Evolutionary conservation across 2,797 vertebrate species (phyloP), one percentile per base, ranked within the genome.

Genomic region (Gymnopithys bicolor): DNA sequence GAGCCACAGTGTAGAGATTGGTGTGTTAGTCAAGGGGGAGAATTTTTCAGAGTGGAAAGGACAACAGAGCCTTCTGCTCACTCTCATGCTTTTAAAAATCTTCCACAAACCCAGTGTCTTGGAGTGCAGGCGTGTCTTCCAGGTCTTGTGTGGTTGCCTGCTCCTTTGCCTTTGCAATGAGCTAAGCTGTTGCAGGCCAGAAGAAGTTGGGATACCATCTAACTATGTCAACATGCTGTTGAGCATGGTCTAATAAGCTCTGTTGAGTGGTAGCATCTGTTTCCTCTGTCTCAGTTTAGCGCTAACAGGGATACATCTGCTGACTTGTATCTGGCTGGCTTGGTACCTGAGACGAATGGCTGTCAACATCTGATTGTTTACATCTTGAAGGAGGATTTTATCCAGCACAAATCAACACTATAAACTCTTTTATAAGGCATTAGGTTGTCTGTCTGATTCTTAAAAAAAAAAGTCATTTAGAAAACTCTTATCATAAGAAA

Each of bases 251-350:
- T 93, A 81, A 84, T 86, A 90, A 95, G 69, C 62, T 79, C 48
- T 84, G 91, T 67, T 90, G 93, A 96, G 94, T 88, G 91, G 51
- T 11, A 93, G 76, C 84, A 90, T 93, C 66, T 94, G 85, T 71
- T 93, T 67, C 59, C 56, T 90, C 58, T 25, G 1, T 84, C 79
- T 84, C 85, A 86, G 76, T 79, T 90, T 78, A 85, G 62, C 1
- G 3, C 53, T 63, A 84, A 73, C 46, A 90, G 58, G 49, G 66
- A n/a, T 86, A 69, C 48, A 14, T 88, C 62, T 88, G 77, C 93
- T 91, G 53, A 84, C 62, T 89, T 78, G 30, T 76, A 67, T 89
- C 82, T 81, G 82, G 37, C 64, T 87, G 91, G 41, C 76, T 91
- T 69, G 27, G 49, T 75, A 73, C 76, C 62, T 37, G 69, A 91